Evolutionary conservation across 2,113 vertebrate genomes (phyloP).

Genomic region (Myotis brandtii): DNA sequence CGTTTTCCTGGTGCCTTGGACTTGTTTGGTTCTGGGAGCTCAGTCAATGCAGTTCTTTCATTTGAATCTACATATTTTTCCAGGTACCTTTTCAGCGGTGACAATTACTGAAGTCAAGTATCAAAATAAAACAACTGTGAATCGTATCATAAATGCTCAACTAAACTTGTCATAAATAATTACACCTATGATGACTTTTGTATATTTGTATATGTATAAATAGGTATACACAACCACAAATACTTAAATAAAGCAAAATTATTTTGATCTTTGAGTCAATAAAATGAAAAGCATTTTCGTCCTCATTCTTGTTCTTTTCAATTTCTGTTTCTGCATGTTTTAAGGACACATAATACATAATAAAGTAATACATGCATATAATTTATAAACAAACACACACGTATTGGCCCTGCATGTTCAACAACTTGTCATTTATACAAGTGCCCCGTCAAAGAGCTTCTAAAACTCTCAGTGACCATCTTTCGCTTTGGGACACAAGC

Average conservation of each 20-base stretch:
- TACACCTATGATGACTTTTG: neutral
- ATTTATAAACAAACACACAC: neutral
- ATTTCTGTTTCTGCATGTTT: neutral
- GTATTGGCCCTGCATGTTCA: neutral
- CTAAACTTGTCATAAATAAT: conserved; percentile 14
- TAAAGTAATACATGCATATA: neutral
- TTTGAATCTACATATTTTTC: neutral
- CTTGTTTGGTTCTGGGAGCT: neutral
- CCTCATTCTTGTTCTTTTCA: neutral
- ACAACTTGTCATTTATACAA: neutral
- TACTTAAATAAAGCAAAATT: conserved; percentile 40
- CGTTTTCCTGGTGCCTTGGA: neutral
- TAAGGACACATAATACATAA: neutral
- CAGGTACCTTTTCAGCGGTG: neutral
- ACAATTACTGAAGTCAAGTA: neutral
- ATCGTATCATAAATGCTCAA: neutral
- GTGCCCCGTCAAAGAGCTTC: neutral
- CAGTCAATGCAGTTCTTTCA: neutral
- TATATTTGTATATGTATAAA: neutral
- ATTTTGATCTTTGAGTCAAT: neutral
- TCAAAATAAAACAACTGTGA: neutral
- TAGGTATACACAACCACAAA: neutral
- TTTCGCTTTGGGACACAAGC: neutral
- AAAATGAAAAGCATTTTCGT: conserved; percentile 7
- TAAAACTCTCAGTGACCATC: neutral